Conservation (phyloP, 2,113 vertebrate genomes). For the Nanorana parkeri region DNA sequence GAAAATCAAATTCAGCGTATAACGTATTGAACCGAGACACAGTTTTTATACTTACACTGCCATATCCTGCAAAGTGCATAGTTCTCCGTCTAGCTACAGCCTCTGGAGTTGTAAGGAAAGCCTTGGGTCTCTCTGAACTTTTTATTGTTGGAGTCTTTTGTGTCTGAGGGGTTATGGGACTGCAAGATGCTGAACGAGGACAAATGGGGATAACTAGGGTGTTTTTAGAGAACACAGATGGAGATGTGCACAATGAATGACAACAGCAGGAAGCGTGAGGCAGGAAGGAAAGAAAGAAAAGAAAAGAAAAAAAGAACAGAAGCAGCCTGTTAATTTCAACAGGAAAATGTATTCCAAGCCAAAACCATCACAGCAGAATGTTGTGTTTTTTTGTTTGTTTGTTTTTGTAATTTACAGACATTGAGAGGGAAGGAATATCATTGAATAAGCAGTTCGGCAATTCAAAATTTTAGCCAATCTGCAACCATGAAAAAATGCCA, state of each 20-base stretch:
- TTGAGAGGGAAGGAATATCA: too few species aligned
- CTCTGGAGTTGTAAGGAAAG: slow-evolving; percentile 74
- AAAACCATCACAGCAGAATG: slow-evolving; percentile 68
- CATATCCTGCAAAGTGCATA: slow-evolving; percentile 69
- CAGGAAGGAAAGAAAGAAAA: slow-evolving; percentile 68
- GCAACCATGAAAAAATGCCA: too few species aligned
- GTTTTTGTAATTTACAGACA: too few species aligned
- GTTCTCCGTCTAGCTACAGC: slow-evolving; percentile 76
- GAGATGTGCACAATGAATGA: slow-evolving; percentile 73
- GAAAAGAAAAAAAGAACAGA: slow-evolving; percentile 74
- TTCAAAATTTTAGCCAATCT: too few species aligned
- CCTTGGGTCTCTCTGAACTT: slow-evolving; percentile 83
- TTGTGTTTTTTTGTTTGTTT: too few species aligned
- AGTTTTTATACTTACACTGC: slow-evolving; percentile 51
- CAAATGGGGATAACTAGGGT: slow-evolving; percentile 94
- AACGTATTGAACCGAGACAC: too few species aligned
- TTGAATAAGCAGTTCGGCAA: too few species aligned
- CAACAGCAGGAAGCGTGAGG: slow-evolving; percentile 64
- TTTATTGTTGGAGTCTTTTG: slow-evolving; percentile 86
- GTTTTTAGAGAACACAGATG: slow-evolving; percentile 71
- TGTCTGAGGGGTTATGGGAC: slow-evolving; percentile 87
- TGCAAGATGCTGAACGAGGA: slow-evolving; percentile 99
- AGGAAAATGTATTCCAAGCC: slow-evolving; percentile 55
- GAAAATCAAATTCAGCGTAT: too few species aligned
- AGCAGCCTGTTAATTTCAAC: slow-evolving; percentile 77